Base-by-base conservation (phyloP, 1,140 invertebrate genomes). In the Dendroctonus ponderosae region DNA sequence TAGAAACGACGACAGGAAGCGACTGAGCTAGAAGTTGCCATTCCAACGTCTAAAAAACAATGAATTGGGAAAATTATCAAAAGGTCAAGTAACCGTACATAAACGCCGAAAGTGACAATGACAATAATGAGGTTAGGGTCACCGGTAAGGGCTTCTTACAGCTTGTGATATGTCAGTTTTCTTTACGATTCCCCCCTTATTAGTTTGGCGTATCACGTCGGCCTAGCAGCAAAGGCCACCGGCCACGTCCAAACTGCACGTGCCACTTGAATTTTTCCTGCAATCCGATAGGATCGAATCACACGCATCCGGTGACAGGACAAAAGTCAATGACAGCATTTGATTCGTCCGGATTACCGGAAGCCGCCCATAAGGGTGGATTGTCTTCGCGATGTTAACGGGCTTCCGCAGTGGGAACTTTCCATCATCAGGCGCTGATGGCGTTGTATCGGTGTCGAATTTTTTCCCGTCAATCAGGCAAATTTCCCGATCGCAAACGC, bases 391-490 rank as follows among this genome's bases (percentile, higher is more conserved):
- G 8, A 46, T 11, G 12, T 46, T 46, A 11, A 46, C 8, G 5
- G 8, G 8, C 8, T 11, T 46, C 8, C 12, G 8, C 1, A 46
- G 12, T 46, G 43, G 8, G 43, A 46, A 11, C 8, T 51, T 57
- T 57, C 54, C 11, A 57, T 60, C 38, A 54, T 44, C 61, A 54
- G 51, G 50, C 41, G 61, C 54, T 63, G 53, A 54, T 38, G 50
- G 5, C n/a, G 7, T 11, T 51, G 52, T 51, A 62, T 52, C 60
- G 53, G 5, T 42, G 41, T 26, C 41, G 38, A 37, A 42, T 53
- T 67, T 67, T 67, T 61, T 60, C 49, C 57, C 51, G 65, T 61
- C 65, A 67, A 67, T 67, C 65, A 67, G 56, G 58, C 65, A 67
- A 67, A 67, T 67, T 67, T 67, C 65, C 65, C 65, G 51, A 61